Percentiles rank a stretch among this genome's conserved stretches.
These are phyloP conservation scores for Seira sanloemensis DNA, from an alignment of 2,888 invertebrate species.

Conservation along the genomic window DNA sequence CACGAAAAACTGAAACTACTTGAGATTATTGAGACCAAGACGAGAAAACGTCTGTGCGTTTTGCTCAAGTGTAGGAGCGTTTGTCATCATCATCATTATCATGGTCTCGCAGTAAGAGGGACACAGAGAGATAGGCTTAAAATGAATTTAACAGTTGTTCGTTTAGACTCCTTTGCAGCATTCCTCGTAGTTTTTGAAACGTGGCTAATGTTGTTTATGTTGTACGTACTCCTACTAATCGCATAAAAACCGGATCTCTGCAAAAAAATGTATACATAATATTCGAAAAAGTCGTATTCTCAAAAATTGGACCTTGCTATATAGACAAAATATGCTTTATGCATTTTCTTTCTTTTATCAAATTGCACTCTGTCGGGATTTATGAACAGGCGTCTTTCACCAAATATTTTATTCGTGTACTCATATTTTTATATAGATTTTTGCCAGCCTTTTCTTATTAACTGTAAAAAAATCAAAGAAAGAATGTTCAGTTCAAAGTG, in stretches of 20 bases:
- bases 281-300: neutral
- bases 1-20: neutral
- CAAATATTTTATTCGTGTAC: neutral
- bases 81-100: neutral
- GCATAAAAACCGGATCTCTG: neutral
- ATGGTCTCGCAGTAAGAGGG: neutral
- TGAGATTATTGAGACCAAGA: conserved; percentile 30
- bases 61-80: neutral
- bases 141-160: neutral
- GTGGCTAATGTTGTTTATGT: neutral
- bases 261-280: neutral
- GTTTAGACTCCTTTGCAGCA: neutral
- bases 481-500: neutral
- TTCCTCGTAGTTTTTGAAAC: neutral
- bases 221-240: neutral
- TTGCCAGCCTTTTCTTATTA: neutral
- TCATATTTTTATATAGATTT: neutral
- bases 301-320: neutral
- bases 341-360: neutral
- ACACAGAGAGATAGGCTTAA: neutral
- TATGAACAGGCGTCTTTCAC: neutral
- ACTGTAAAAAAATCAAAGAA: neutral
- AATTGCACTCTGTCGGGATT: neutral
- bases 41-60: neutral
- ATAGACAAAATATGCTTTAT: neutral